phyloP scores from a whole-genome alignment of 2,888 invertebrate species.

The Chrysopilus asiliformis region DNA sequence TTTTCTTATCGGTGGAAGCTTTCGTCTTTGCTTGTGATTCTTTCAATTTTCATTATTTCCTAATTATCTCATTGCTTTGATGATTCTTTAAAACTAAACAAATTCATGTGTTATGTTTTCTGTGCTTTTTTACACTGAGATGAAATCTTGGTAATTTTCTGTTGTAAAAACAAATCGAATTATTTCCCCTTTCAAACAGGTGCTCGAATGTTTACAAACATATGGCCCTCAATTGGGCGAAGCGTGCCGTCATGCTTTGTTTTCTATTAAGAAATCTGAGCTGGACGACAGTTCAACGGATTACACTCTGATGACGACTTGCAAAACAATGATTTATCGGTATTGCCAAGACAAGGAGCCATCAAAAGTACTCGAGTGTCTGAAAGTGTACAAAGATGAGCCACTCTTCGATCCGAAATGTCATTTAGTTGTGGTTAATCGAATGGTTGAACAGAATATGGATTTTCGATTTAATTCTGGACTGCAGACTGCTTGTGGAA shows the following conservation, averaged over 20 bases:
- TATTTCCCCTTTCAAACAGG: no score
- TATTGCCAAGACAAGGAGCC: constrained; percentile 66
- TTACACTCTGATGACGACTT: constrained; percentile 68
- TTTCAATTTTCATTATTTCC: no score
- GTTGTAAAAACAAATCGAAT: no score
- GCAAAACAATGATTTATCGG: constrained; percentile 72
- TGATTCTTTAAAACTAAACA: no score
- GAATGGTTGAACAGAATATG: constrained; percentile 80
- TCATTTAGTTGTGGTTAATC: constrained; percentile 66
- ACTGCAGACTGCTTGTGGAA: constrained; percentile 64
- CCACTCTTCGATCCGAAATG: constrained; percentile 71
- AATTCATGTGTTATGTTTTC: constrained; percentile 9
- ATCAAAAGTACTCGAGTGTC: constrained; percentile 57
- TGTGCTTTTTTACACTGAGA: neutral
- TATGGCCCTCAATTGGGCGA: constrained; percentile 49
- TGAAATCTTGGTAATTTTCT: no score
- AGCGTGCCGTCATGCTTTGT: constrained; percentile 65
- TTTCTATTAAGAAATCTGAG: constrained; percentile 74
- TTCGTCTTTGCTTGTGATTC: neutral
- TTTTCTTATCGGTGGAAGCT: neutral
- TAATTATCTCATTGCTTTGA: constrained; percentile 4
- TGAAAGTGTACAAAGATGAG: constrained; percentile 66
- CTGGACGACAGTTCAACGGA: constrained; percentile 78
- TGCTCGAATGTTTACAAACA: constrained; percentile 66
- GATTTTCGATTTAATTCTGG: constrained; percentile 83